A percentile compares a stretch with the other conserved stretches of the same genome.
Evolutionary conservation across 2,797 vertebrate genomes (phyloP).

Genomic region (Intellagama lesueurii): DNA sequence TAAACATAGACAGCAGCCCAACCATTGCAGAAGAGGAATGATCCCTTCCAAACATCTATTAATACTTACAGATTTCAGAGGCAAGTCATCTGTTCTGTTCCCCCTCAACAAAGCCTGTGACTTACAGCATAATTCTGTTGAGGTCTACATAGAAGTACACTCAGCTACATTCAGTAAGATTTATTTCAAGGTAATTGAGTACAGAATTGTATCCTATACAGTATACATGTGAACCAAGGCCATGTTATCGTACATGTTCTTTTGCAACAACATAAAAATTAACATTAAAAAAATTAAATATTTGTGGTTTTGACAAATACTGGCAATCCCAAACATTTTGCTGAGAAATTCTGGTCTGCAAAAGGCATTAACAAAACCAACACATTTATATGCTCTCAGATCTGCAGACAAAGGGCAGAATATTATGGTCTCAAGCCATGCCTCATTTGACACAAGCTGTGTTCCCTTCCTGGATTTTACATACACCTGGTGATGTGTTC

Average conservation of each 20-base stretch:
- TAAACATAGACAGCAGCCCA: neutral
- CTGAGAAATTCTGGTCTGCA: neutral
- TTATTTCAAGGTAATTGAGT: neutral
- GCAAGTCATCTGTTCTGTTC: neutral
- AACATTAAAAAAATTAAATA: neutral
- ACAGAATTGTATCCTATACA: neutral
- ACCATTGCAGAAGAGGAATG: neutral
- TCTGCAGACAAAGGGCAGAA: neutral
- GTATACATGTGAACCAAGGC: neutral
- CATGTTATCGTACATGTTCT: neutral
- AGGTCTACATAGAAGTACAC: neutral
- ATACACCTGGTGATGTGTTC: neutral
- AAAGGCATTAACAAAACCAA: neutral
- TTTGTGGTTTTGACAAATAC: neutral
- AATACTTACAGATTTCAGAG: neutral
- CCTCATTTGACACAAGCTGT: neutral
- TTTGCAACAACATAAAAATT: neutral
- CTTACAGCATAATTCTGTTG: neutral
- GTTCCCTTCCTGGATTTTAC: neutral
- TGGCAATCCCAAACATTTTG: neutral
- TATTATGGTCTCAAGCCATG: neutral
- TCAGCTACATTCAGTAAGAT: neutral
- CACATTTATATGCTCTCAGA: too few species aligned
- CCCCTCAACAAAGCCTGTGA: neutral
- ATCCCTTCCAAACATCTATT: neutral